phyloP scores from a whole-genome alignment of 2,797 vertebrate species.

The Crocodylus rhombifer region DNA sequence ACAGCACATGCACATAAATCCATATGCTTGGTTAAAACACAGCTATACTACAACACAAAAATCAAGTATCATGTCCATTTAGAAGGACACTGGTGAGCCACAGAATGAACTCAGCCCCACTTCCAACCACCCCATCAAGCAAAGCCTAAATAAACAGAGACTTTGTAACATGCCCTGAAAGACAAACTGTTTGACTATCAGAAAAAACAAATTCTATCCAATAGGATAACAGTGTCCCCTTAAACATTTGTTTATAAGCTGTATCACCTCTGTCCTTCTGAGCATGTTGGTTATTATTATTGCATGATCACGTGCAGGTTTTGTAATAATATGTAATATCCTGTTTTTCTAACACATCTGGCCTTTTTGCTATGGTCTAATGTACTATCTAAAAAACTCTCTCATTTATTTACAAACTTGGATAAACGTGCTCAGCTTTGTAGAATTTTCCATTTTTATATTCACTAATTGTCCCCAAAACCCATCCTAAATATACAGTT shows the following conservation, averaged over 20 bases:
- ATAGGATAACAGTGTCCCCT: rapidly evolving
- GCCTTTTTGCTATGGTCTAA: not conserved
- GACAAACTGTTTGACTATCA: not conserved
- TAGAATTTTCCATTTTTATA: not conserved
- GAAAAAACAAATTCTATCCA: not conserved
- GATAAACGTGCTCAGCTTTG: not conserved
- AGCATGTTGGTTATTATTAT: not conserved
- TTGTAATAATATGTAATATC: not conserved
- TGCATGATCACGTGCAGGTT: rapidly evolving
- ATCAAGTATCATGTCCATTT: not conserved
- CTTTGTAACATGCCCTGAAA: not conserved
- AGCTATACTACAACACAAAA: not conserved
- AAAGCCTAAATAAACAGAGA: slow-evolving; percentile 20
- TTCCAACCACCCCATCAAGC: not conserved
- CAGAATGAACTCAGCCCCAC: not conserved
- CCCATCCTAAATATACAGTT: not conserved
- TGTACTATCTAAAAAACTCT: not conserved
- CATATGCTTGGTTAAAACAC: not conserved
- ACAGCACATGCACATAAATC: not conserved
- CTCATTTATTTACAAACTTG: rapidly evolving
- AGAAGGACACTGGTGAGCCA: not conserved
- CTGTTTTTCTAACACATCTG: not conserved
- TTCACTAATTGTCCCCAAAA: slow-evolving; percentile 24
- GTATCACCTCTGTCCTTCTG: not conserved
- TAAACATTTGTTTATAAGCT: not conserved